Evolutionary conservation across 2,113 vertebrate genomes (phyloP).

Genomic region (Protomyctophum bolini): DNA sequence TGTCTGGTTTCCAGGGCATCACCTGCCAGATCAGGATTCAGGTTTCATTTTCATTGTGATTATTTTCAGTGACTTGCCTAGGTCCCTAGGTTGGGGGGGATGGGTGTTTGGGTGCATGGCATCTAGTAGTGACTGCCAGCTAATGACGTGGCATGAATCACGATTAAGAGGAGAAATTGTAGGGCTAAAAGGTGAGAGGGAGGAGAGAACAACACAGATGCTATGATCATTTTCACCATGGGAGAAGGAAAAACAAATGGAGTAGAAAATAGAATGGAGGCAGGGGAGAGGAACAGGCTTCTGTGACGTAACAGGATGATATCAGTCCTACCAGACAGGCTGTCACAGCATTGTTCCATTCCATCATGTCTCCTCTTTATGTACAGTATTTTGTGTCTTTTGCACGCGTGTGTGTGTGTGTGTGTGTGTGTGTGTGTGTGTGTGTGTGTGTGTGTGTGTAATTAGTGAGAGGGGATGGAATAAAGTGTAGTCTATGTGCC

Average conservation of each 20-base stretch:
- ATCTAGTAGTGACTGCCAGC: conserved; percentile 32
- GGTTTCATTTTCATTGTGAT: no score
- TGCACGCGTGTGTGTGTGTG: no score
- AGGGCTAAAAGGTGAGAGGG: conserved; percentile 26
- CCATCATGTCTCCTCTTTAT: no score
- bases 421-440: no score
- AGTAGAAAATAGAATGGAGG: conserved; percentile 14
- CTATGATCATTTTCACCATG: conserved; percentile 13
- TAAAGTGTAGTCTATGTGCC: no score
- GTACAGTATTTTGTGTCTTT: no score
- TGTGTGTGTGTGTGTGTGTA: no score
- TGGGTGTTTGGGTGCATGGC: conserved; percentile 2
- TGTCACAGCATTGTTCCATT: no score
- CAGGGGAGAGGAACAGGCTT: not conserved
- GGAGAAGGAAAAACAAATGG: conserved; percentile 28
- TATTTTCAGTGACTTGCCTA: no score
- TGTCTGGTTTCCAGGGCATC: no score
- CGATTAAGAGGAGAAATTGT: conserved; percentile 37
- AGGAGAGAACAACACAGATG: conserved; percentile 25
- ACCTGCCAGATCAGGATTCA: no score
- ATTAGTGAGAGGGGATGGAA: no score
- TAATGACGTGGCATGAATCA: conserved; percentile 45
- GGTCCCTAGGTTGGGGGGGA: conserved; percentile 15
- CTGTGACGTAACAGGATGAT: not conserved
- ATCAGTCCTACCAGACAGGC: conserved; percentile 2